Evolutionary conservation across 2,113 vertebrate genomes (phyloP).

Genomic region (Ginglymostoma cirratum): DNA sequence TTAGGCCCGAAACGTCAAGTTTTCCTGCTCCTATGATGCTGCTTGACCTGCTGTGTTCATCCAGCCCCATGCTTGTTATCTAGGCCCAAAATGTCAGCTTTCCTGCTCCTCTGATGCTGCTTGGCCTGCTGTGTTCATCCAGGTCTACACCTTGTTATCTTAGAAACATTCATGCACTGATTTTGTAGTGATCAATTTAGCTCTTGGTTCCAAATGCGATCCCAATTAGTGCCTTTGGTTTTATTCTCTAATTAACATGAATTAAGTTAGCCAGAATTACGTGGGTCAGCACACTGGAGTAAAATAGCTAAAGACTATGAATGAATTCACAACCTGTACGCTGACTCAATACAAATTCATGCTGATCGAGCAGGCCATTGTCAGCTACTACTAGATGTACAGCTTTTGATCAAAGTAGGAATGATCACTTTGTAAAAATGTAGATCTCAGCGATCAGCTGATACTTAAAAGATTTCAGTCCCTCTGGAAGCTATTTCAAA

Average conservation of each 20-base stretch:
- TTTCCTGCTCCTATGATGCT: no score
- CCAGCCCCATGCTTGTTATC: no score
- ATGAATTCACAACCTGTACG: neutral
- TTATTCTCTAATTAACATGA: neutral
- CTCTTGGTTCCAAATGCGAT: neutral
- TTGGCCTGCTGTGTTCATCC: no score
- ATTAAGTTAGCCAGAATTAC: neutral
- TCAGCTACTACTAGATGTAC: neutral
- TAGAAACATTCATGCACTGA: neutral
- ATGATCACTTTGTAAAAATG: neutral
- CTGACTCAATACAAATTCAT: neutral
- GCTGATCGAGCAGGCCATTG: neutral
- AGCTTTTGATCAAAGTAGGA: neutral
- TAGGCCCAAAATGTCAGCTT: no score
- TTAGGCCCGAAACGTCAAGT: no score
- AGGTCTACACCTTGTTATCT: neutral
- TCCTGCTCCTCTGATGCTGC: no score
- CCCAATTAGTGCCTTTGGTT: neutral
- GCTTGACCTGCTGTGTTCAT: no score
- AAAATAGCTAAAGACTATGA: neutral
- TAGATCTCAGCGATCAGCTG: neutral
- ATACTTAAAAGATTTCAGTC: neutral
- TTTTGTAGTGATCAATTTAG: neutral
- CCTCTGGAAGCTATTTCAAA: neutral
- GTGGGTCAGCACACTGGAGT: neutral